phyloP scores from a whole-genome alignment of 2,888 invertebrate species.

The Fragum whitleyi region DNA sequence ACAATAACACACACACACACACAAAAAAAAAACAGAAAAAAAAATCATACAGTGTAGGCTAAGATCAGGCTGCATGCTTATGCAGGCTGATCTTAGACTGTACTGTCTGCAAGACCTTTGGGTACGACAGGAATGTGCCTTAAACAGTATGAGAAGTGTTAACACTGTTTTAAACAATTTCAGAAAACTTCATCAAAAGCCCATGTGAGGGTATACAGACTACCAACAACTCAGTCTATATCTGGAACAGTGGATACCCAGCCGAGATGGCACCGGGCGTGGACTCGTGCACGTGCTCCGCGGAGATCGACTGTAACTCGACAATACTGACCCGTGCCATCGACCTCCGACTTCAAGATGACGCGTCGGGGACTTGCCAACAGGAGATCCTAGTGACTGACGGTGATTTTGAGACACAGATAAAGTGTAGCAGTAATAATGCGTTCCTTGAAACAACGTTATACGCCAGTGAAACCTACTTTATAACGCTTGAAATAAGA shows the following conservation, averaged over 20 bases:
- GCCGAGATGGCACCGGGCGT: background rate
- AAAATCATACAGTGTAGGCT: too few relatives aligned
- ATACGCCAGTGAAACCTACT: background rate
- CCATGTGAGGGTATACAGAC: constrained; percentile 23
- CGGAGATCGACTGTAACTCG: constrained; percentile 20
- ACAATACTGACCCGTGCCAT: constrained; percentile 12
- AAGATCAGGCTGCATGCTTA: too few relatives aligned
- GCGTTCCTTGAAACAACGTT: background rate
- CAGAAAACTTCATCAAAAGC: constrained; percentile 4
- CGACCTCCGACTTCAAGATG: constrained; percentile 6
- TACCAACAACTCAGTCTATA: constrained; percentile 4
- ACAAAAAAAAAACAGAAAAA: too few relatives aligned
- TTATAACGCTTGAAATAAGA: constrained; percentile 9
- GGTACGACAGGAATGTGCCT: too few relatives aligned
- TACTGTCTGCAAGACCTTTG: too few relatives aligned
- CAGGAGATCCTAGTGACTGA: constrained; percentile 11
- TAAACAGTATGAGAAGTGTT: too few relatives aligned
- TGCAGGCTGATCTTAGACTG: too few relatives aligned
- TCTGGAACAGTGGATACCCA: constrained; percentile 24
- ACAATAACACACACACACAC: too few relatives aligned
- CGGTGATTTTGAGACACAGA: background rate
- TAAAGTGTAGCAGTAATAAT: constrained; percentile 9
- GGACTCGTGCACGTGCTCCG: constrained; percentile 12
- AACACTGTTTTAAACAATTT: background rate
- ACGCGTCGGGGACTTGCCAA: background rate